Evolutionary conservation across 2,888 invertebrate species (phyloP), one percentile per base, ranked within the genome.

Genomic region (Aphrophora alni): DNA sequence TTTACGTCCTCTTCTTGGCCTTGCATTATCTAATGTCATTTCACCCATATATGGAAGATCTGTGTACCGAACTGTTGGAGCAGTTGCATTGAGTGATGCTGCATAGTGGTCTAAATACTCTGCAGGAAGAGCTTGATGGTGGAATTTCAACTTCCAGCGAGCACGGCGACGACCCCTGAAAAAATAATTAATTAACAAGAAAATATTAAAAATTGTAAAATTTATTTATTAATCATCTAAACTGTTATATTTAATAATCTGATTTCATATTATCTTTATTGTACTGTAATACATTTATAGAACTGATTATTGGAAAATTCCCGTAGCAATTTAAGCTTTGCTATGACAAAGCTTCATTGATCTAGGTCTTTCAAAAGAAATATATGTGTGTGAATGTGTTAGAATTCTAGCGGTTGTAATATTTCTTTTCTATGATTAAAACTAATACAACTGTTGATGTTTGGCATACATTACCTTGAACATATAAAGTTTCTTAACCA

Each of bases 1-100:
- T 86, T 97, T 97, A 24, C 97, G 90, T 0, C 97, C 97, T 82
- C 97, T 90, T 51, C 96, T 89, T 0, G 97, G 97, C 85, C 96
- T 95, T 17, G 94, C 95, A 88, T 97, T 95, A 87, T 96, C 96
- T 78, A 97, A 88, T 0, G 96, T 96, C 90, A 97, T 96, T 87
- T 97, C 97, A 0, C 97, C 97, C 96, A 97, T 97, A 88, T 96
- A 97, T 0, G 97, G 97, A 72, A 97, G 89, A 86, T 97, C 96
- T 71, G 95, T 93, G 87, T 95, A 96, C 71, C 85, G 81, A 72
- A 83, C 84, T 24, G 83, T 83, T 14, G 84, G 81, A 80, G 86
- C 89, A 38, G 90, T 90, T 84, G 91, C 91, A 82, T 92, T 92
- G 78, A 93, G 88, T 7, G 93, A 92, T 77, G 94, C 93, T 87